Conservation (phyloP, 1,140 invertebrate genomes). For the Panulirus ornatus region DNA sequence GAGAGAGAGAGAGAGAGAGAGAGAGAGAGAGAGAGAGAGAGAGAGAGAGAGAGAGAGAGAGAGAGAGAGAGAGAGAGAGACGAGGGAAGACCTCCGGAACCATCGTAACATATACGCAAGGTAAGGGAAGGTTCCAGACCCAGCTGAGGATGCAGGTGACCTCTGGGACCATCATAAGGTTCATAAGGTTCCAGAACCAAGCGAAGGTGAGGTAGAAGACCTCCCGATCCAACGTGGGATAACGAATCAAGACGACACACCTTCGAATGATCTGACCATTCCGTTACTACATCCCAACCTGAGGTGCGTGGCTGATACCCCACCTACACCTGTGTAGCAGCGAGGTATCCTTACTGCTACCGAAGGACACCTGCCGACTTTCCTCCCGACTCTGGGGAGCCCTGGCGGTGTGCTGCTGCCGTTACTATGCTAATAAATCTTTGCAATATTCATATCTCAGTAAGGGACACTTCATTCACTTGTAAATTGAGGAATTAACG, state of each 20-base stretch:
- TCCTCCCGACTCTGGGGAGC: background rate
- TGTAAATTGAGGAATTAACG: constrained; percentile 30
- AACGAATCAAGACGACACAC: too few relatives aligned
- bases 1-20: background rate
- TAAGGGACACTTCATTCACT: constrained; percentile 25
- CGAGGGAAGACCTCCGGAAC: background rate
- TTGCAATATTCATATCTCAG: constrained; percentile 17
- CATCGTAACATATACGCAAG: too few relatives aligned
- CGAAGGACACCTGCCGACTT: background rate
- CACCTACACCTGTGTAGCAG: too few relatives aligned
- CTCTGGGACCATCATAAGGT: too few relatives aligned
- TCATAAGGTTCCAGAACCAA: too few relatives aligned
- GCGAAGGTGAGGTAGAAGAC: too few relatives aligned
- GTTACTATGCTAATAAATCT: constrained; percentile 6
- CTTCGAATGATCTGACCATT: too few relatives aligned
- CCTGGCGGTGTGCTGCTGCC: background rate
- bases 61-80: background rate
- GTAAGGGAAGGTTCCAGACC: too few relatives aligned
- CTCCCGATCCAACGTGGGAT: too few relatives aligned
- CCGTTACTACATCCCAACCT: too few relatives aligned
- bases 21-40: background rate
- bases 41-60: background rate
- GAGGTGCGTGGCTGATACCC: too few relatives aligned
- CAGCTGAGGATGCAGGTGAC: background rate
- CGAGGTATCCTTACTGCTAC: too few relatives aligned